Percentiles rank a stretch among this genome's conserved stretches.
phyloP scores from a whole-genome alignment of 1,140 invertebrate species.

The Matsumurasca onukii region DNA sequence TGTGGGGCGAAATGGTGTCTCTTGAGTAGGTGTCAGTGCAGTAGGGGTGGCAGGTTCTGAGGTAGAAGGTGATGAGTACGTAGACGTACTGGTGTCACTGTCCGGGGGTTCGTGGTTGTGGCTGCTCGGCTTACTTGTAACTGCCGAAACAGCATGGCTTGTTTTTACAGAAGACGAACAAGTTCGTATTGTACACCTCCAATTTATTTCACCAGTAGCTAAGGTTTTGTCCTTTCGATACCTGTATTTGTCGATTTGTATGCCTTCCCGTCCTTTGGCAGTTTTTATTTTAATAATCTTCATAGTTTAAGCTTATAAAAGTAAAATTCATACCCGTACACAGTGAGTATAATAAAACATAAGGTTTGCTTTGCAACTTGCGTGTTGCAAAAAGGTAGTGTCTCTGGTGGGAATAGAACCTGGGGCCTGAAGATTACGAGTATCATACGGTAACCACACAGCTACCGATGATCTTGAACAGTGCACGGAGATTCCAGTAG shows the following conservation, averaged over 20 bases:
- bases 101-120: not conserved
- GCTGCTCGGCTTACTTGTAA: not conserved
- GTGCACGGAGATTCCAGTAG: too few species aligned
- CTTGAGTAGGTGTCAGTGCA: not conserved
- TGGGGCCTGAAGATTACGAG: too few species aligned
- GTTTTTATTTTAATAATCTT: not conserved
- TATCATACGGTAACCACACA: too few species aligned
- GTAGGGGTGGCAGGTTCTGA: not conserved
- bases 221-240: conserved; percentile 2
- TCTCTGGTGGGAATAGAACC: too few species aligned
- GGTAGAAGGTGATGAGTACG: not conserved
- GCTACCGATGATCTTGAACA: too few species aligned
- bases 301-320: too few species aligned
- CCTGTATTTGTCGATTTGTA: not conserved
- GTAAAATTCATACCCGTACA: too few species aligned
- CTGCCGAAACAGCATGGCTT: not conserved
- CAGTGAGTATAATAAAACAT: too few species aligned
- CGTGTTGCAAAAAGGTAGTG: too few species aligned
- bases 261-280: not conserved
- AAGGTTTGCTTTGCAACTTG: too few species aligned
- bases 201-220: not conserved
- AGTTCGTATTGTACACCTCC: not conserved
- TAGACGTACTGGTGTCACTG: too few species aligned
- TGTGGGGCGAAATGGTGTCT: too few species aligned
- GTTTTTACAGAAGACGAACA: not conserved